Evolutionary conservation across 2,888 invertebrate species (phyloP).

Genomic region (Mimas tiliae): DNA sequence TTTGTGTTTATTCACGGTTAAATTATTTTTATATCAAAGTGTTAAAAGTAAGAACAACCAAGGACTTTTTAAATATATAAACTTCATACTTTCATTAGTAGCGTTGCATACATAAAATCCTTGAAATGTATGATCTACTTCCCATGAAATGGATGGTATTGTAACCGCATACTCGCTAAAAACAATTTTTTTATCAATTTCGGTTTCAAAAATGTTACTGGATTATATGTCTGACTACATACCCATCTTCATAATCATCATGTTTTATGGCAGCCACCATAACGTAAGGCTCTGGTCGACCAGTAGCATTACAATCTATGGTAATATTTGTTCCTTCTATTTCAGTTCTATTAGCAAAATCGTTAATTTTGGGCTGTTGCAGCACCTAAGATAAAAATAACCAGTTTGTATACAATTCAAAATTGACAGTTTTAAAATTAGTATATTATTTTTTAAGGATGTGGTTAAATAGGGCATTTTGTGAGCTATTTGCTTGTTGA

Average conservation of each 20-base stretch:
- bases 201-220: not conserved
- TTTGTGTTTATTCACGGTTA: not conserved
- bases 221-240: constrained; percentile 32
- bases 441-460: too few relatives aligned
- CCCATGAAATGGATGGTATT: constrained; percentile 1
- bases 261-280: constrained; percentile 53
- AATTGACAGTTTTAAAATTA: too few relatives aligned
- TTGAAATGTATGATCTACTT: constrained; percentile 46
- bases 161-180: constrained; percentile 22
- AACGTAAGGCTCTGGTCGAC: constrained; percentile 60
- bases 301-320: constrained; percentile 61
- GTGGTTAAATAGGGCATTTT: too few relatives aligned
- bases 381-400: constrained; percentile 54
- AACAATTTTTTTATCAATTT: not conserved
- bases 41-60: too few relatives aligned
- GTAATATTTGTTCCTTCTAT: constrained; percentile 55
- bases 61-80: too few relatives aligned
- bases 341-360: constrained; percentile 56
- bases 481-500: too few relatives aligned
- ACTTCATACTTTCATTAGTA: constrained; percentile 60
- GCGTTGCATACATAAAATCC: constrained; percentile 69
- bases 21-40: too few relatives aligned
- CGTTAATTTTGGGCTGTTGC: constrained; percentile 56
- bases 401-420: too few relatives aligned
- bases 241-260: constrained; percentile 48